phyloP scores from a whole-genome alignment of 1,140 invertebrate genomes.

The Lanistes nyassanus region DNA sequence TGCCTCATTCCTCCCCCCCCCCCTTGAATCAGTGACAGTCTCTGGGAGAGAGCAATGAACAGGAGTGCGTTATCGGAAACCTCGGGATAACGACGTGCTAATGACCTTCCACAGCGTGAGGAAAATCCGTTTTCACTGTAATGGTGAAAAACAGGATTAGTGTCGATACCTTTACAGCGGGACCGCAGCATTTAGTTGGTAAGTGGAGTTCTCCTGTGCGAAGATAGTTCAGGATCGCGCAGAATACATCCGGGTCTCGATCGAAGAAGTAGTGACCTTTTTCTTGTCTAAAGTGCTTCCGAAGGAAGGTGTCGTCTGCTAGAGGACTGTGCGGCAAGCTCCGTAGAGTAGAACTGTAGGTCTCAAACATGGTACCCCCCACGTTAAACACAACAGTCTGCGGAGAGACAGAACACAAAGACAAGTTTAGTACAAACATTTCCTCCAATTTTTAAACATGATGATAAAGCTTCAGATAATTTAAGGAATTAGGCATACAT shows the following conservation, averaged over 20 bases:
- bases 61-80: too few species aligned
- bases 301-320: constrained; percentile 42
- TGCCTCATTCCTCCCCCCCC: too few species aligned
- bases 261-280: constrained; percentile 71
- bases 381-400: constrained; percentile 46
- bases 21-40: too few species aligned
- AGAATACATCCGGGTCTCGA: constrained; percentile 50
- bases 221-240: constrained; percentile 55
- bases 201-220: constrained; percentile 60
- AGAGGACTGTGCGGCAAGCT: constrained; percentile 42
- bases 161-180: constrained; percentile 42
- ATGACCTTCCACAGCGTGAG: too few species aligned
- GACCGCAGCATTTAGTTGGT: constrained; percentile 57
- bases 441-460: background rate
- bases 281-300: constrained; percentile 69
- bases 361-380: constrained; percentile 51
- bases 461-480: background rate
- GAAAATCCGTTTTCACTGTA: too few species aligned
- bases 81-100: too few species aligned
- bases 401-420: constrained; percentile 24
- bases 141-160: too few species aligned
- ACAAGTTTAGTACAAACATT: background rate
- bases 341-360: constrained; percentile 44
- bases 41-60: too few species aligned
- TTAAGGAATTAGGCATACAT: background rate